Evolutionary conservation across 2,888 invertebrate genomes (phyloP).

Genomic region (Muscina levida): DNA sequence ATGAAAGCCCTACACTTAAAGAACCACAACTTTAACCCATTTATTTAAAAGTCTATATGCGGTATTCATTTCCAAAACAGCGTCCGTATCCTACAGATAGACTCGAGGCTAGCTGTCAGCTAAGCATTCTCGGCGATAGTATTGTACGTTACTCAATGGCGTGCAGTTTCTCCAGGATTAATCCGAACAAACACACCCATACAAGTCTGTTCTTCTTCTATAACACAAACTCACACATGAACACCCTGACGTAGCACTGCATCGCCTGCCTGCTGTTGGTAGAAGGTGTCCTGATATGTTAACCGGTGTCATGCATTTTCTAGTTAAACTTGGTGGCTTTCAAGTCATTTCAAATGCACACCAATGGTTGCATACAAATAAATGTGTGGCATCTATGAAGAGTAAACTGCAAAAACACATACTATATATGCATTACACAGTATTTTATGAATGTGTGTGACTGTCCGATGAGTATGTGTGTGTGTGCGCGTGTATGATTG

Average conservation of each 20-base stretch:
- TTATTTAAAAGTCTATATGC: too few species aligned
- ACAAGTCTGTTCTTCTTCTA: too few species aligned
- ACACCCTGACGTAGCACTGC: too few species aligned
- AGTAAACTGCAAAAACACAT: too few species aligned
- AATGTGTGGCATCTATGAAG: not conserved
- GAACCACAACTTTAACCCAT: conserved; percentile 10
- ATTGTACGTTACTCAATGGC: too few species aligned
- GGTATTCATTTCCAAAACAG: not conserved
- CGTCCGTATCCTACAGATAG: not conserved
- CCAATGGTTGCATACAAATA: conserved; percentile 33
- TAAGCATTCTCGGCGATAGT: too few species aligned
- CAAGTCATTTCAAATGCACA: conserved; percentile 59
- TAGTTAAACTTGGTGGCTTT: conserved; percentile 65
- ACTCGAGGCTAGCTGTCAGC: not conserved
- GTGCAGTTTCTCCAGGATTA: conserved; percentile 37
- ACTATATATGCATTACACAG: too few species aligned
- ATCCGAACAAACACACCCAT: too few species aligned
- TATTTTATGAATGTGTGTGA: not conserved
- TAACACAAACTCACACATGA: too few species aligned
- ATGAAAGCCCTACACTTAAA: too few species aligned
- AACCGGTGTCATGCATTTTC: conserved; percentile 60
- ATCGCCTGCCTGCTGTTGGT: conserved; percentile 7
- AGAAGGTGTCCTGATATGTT: conserved; percentile 57
- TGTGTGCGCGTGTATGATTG: conserved; percentile 45
- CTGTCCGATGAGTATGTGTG: conserved; percentile 18